Percentiles rank a stretch among this genome's conserved stretches.
Conservation (phyloP, 2,113 vertebrate species). For the Speoplatyrhinus poulsoni region DNA sequence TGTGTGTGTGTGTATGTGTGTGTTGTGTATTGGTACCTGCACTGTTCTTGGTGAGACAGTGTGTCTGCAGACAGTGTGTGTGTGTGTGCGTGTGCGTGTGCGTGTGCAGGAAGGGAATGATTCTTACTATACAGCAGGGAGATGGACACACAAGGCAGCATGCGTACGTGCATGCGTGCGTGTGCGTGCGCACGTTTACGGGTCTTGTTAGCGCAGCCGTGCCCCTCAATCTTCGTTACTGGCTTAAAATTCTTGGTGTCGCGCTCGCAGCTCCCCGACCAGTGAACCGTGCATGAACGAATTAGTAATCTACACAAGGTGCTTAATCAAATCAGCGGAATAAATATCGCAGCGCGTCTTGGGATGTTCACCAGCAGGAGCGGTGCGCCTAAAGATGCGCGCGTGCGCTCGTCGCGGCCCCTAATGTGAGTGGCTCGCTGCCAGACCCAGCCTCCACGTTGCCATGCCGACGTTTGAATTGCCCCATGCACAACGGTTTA, state of each 20-base stretch:
- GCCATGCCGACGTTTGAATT: background rate
- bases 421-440: slow-evolving; percentile 30
- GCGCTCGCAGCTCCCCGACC: slow-evolving; percentile 87
- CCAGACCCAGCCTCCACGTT: background rate
- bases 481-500: background rate
- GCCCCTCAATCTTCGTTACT: slow-evolving; percentile 92
- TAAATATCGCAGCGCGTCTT: slow-evolving; percentile 73
- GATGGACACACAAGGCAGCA: background rate
- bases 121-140: slow-evolving; percentile 23
- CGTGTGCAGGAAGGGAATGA: slow-evolving; percentile 38
- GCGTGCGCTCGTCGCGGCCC: slow-evolving; percentile 41
- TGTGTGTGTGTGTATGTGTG: no score
- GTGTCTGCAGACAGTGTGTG: slow-evolving; percentile 38
- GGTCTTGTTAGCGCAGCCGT: slow-evolving; percentile 84
- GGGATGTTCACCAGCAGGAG: slow-evolving; percentile 57
- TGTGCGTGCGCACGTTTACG: slow-evolving; percentile 73
- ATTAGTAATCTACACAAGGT: slow-evolving; percentile 80
- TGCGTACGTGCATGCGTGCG: slow-evolving; percentile 34
- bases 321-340: slow-evolving; percentile 77
- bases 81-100: slow-evolving; percentile 24
- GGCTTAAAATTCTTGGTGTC: slow-evolving; percentile 92
- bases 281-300: slow-evolving; percentile 83
- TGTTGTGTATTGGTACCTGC: no score
- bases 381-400: slow-evolving; percentile 54
- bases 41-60: slow-evolving; percentile 21